Base-by-base conservation (phyloP, 2,888 invertebrate species). In the Calameuta pallipes region DNA sequence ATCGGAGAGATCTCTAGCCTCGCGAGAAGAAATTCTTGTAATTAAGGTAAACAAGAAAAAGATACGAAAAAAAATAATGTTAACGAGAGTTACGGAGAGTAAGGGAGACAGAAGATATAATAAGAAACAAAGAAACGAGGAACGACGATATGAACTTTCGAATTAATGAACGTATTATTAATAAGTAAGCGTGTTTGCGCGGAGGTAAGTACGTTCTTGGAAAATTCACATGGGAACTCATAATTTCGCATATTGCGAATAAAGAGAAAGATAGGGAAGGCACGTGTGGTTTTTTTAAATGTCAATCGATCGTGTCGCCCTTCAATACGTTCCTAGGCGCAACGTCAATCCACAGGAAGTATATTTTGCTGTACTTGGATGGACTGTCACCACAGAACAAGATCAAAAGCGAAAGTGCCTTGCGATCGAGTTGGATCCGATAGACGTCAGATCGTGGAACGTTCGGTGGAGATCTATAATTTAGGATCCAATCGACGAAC, bases 1-100 rank as follows among this genome's bases (percentile, higher is more conserved):
- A 81, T 80, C 80, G 78, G 83, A 78, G 75, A 82, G 84, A 84
- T 83, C 81, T 82, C 83, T 82, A 85, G 84, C 84, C 85, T 78
- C 79, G 78, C 79, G 81, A 79, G 73, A 74, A 83, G 74, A 80
- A 75, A 80, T 79, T 80, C 71, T 69, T 33, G 11, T 56, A 33
- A 56, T 31, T 11, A 30, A 15, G 56, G 73, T 71, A 74, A 68
- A 34, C 31, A 33, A n/a, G 37, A 69, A 69, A 69, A 35, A 34
- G 68, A 35, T 73, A 34, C 69, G 23, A 68, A 70, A n/a, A 68
- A 6, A 23, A 23, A 56, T 56, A 56, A 56, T 56, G 23, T 56
- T 56, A 56, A 56, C 56, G 9, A 56, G 9, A 31, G 30, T 31
- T 33, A 34, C 15, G 30, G 30, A 71, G 71, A 30, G 71, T 33